Percentiles rank a stretch among this genome's conserved stretches.
phyloP scores from a whole-genome alignment of 2,113 vertebrate species.

The Zosterops borbonicus region DNA sequence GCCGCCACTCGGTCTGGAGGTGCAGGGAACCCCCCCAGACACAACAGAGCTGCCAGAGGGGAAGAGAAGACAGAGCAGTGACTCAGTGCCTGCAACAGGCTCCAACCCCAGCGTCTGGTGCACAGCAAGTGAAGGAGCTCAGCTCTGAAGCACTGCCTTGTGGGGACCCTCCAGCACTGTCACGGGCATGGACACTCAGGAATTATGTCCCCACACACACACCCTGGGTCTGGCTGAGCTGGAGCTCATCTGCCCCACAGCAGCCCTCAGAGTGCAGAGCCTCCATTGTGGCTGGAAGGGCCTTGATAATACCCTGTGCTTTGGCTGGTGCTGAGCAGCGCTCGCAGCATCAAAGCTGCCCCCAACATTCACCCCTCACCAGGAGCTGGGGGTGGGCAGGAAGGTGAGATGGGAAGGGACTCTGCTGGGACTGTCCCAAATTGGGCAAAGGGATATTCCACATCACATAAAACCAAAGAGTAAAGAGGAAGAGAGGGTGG shows the following conservation, averaged over 20 bases:
- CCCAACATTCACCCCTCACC: background rate
- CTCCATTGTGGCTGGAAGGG: background rate
- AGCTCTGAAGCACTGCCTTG: fast-evolving
- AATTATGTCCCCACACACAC: fast-evolving
- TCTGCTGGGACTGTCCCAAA: background rate
- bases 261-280: background rate
- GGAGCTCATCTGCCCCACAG: background rate
- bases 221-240: background rate
- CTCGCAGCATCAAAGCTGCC: background rate
- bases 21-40: slow-evolving; percentile 1
- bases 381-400: background rate
- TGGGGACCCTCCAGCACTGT: fast-evolving
- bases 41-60: background rate
- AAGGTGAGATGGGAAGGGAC: background rate
- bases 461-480: background rate
- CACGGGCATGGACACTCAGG: fast-evolving
- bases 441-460: background rate
- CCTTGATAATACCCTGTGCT: background rate
- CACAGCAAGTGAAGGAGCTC: background rate
- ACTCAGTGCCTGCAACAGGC: slow-evolving; percentile 53
- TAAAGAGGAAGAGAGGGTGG: background rate
- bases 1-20: background rate
- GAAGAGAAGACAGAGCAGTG: slow-evolving; percentile 32
- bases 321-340: background rate
- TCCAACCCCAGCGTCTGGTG: background rate